These are phyloP conservation scores for Amyelois transitella DNA, from an alignment of 1,140 invertebrate species.

Conservation along the genomic window DNA sequence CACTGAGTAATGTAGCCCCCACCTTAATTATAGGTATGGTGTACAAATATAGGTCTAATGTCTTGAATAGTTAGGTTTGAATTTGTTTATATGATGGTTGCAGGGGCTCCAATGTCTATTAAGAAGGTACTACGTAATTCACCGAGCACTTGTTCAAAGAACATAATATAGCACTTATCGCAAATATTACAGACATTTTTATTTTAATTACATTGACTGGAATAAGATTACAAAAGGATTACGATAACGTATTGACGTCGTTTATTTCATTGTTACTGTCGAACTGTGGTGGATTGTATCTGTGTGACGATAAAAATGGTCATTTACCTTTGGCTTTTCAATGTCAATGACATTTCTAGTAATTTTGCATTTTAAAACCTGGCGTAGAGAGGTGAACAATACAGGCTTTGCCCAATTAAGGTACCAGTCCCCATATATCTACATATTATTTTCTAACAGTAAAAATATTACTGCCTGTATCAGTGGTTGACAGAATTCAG, in stretches of 20 bases:
- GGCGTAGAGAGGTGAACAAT: no score
- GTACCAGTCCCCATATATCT: no score
- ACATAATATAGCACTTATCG: no score
- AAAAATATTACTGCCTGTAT: no score
- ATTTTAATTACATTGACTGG: not conserved
- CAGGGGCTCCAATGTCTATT: not conserved
- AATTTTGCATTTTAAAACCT: no score
- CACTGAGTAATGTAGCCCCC: slow-evolving; percentile 43
- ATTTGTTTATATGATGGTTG: not conserved
- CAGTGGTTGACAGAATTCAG: no score
- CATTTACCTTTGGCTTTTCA: not conserved
- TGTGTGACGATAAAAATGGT: not conserved
- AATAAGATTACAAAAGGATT: not conserved
- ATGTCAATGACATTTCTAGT: no score
- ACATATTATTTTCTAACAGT: no score
- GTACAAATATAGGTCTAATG: slow-evolving; percentile 33
- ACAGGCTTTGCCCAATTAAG: no score
- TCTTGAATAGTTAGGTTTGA: slow-evolving; percentile 9
- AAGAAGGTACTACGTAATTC: not conserved
- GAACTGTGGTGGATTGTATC: no score
- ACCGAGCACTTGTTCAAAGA: no score
- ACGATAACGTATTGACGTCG: not conserved
- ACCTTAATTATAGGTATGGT: slow-evolving; percentile 32
- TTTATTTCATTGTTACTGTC: not conserved
- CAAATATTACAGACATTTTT: not conserved